These are phyloP conservation scores for cat (Felis catus) DNA, from an alignment of 2,113 vertebrate genomes.

Conservation along the genomic window DNA sequence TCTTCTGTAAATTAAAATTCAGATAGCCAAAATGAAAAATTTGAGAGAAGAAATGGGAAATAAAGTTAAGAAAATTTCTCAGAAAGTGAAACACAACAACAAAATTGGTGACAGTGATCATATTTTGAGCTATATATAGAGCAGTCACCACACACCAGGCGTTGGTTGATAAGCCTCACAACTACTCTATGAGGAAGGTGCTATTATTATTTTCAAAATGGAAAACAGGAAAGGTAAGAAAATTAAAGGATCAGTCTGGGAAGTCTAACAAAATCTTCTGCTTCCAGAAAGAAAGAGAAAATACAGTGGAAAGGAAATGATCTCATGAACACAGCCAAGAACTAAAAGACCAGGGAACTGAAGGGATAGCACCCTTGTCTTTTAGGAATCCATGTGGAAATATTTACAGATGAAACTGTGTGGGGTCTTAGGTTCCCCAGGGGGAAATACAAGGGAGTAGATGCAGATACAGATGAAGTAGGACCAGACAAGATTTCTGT, in stretches of 20 bases:
- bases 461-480: background rate
- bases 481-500: background rate
- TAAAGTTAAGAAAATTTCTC: slow-evolving; percentile 1
- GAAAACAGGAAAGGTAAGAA: background rate
- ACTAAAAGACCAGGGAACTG: background rate
- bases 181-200: background rate
- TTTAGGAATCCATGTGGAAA: background rate
- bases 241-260: background rate
- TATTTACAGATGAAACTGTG: background rate
- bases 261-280: slow-evolving; percentile 3
- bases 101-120: background rate
- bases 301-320: slow-evolving; percentile 22
- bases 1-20: slow-evolving; percentile 11
- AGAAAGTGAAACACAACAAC: background rate
- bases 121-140: background rate
- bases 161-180: background rate
- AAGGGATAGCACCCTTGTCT: background rate
- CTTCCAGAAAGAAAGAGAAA: slow-evolving; percentile 11
- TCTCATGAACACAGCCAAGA: background rate
- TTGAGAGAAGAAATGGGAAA: slow-evolving; percentile 6
- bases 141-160: background rate
- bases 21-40: background rate
- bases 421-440: background rate
- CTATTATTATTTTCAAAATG: slow-evolving; percentile 41
- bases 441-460: background rate